phyloP scores from a whole-genome alignment of 2,113 vertebrate genomes.

The Parus major region DNA sequence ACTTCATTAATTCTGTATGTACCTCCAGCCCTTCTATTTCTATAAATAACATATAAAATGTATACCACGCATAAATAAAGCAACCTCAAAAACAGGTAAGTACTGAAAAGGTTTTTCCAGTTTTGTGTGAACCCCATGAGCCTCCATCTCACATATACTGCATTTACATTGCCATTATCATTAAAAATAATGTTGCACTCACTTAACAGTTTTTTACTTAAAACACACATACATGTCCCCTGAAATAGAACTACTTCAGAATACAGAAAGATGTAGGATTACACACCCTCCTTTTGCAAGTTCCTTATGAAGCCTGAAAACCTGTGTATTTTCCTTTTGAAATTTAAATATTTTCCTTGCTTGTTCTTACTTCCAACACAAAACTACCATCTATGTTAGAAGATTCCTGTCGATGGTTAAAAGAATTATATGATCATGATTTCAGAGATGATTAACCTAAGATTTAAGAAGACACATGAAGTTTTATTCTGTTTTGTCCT shows the following conservation, averaged over 20 bases:
- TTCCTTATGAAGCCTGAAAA: not conserved
- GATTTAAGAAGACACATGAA: not conserved
- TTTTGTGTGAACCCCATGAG: not conserved
- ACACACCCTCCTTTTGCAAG: not conserved
- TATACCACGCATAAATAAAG: not conserved
- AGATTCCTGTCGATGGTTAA: not conserved
- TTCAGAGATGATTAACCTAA: constrained; percentile 9
- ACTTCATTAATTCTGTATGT: not conserved
- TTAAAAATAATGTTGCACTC: not conserved
- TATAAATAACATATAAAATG: not conserved
- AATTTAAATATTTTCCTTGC: not conserved
- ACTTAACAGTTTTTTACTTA: not conserved
- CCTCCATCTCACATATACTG: not conserved
- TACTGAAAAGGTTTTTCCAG: not conserved
- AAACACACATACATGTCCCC: not conserved
- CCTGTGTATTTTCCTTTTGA: not conserved
- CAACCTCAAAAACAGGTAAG: not conserved
- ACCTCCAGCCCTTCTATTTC: not conserved
- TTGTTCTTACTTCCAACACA: not conserved
- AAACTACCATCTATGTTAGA: not conserved
- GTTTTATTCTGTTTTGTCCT: not conserved
- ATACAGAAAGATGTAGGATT: not conserved
- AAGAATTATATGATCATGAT: not conserved
- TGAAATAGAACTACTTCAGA: not conserved
- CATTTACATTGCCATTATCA: not conserved